A percentile compares a stretch with the other conserved stretches of the same genome.
phyloP scores from a whole-genome alignment of 2,113 vertebrate genomes.

The Scolopax mira region DNA sequence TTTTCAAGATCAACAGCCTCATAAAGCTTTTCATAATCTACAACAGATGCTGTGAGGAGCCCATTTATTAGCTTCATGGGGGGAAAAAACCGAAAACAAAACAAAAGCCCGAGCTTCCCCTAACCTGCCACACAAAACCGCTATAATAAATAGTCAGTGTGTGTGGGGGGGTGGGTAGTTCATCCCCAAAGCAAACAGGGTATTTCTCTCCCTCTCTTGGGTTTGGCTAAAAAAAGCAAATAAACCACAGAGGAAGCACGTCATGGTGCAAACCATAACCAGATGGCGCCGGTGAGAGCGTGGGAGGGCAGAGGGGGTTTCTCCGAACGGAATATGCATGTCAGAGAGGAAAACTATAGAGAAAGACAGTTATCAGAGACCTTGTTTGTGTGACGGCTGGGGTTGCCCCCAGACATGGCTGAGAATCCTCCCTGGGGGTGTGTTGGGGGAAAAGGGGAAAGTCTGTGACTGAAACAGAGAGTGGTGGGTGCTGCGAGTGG shows the following conservation, averaged over 20 bases:
- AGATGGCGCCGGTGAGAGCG: slow-evolving; percentile 77
- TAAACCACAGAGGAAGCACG: slow-evolving; percentile 78
- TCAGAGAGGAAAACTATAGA: slow-evolving; percentile 54
- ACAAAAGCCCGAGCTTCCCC: not conserved
- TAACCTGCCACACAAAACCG: not conserved
- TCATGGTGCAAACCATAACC: slow-evolving; percentile 81
- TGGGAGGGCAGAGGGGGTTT: slow-evolving; percentile 72
- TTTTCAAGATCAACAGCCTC: not conserved
- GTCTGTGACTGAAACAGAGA: slow-evolving; percentile 43
- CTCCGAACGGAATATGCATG: slow-evolving; percentile 77
- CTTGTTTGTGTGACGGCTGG: not conserved
- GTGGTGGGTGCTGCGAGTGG: not conserved
- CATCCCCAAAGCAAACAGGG: slow-evolving; percentile 21
- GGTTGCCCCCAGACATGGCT: not conserved
- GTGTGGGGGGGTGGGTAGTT: not conserved
- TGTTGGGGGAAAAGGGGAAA: not conserved
- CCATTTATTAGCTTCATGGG: not conserved
- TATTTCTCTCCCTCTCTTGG: not conserved
- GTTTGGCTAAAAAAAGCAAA: slow-evolving; percentile 51
- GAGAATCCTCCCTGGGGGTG: not conserved
- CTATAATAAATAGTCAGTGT: not conserved
- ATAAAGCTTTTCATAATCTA: not conserved
- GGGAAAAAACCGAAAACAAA: not conserved
- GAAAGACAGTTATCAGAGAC: not conserved
- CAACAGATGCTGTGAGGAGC: slow-evolving; percentile 9